Evolutionary conservation across 2,797 vertebrate genomes (phyloP).

Genomic region (Lagodon rhomboides): DNA sequence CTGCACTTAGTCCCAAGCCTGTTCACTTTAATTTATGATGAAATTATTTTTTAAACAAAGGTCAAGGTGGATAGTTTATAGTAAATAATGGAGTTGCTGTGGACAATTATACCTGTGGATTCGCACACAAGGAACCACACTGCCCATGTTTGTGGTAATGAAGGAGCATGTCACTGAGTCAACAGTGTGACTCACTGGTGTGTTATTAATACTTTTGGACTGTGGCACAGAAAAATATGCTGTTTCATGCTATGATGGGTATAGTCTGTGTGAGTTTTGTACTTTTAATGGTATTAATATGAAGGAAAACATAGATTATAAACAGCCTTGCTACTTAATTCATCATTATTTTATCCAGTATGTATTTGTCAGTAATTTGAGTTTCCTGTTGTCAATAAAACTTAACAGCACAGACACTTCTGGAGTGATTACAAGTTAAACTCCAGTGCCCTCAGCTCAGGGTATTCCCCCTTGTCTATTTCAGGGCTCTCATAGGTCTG

Average conservation of each 20-base stretch:
- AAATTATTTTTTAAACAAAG: too few species aligned
- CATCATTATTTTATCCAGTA: neutral
- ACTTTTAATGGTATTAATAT: neutral
- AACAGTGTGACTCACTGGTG: neutral
- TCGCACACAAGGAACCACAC: neutral
- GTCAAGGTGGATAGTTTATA: too few species aligned
- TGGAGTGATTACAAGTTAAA: conserved; percentile 26
- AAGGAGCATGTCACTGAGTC: neutral
- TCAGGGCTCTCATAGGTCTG: conserved; percentile 50
- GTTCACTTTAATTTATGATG: too few species aligned
- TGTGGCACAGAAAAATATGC: neutral
- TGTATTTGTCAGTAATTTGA: neutral
- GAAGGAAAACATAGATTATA: neutral
- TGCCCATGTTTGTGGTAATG: neutral
- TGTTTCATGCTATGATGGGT: too few species aligned
- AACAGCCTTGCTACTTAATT: neutral
- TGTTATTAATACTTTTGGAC: neutral
- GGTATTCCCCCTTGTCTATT: conserved; percentile 76
- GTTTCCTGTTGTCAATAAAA: neutral
- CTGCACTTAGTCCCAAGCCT: too few species aligned
- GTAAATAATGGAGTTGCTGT: neutral
- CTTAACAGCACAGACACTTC: neutral
- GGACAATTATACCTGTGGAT: neutral
- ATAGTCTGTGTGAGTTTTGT: neutral
- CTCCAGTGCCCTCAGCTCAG: conserved; percentile 19